Base-by-base conservation (phyloP, 1,140 invertebrate species). In the Drosophila paulistorum region DNA sequence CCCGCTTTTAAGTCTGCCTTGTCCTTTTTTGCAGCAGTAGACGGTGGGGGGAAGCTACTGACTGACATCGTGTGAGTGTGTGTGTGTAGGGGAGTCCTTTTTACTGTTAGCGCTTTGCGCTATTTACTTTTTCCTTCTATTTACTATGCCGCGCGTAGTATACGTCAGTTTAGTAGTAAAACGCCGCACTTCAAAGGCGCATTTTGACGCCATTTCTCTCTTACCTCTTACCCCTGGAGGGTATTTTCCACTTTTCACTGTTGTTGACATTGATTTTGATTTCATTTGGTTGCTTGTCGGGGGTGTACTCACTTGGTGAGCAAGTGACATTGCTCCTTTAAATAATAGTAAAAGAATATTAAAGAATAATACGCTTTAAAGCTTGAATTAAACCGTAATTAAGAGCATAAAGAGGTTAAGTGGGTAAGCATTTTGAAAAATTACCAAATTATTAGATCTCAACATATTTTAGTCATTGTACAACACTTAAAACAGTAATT, bases 191-290 rank as follows among this genome's bases (percentile, higher is more conserved):
- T 77, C 75, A 77, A 77, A 77, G 75, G 74, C 54, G 60, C 62
- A 68, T 75, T 77, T 77, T 77, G 74, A 77, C 74, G 74, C 68
- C 57, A 61, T 60, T 62, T 68, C 59, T 61, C 35, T 37, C 30
- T 30, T 39, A 20, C 14, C 11, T 35, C 13, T 14, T 23, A 13
- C 61, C 14, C 41, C 14, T 65, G 26, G 30, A 59, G 59, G 66
- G 74, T 66, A 70, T 67, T 61, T 72, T 75, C 42, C 54, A 70
- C 74, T 55, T 77, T 77, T 77, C 75, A 65, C 75, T 77, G 75
- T 77, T 77, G 75, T 77, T 77, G 75, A 77, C 75, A 77, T 77
- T 77, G 75, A 77, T 77, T 77, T 77, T 77, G 75, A 77, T 77
- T 77, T 77, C 75, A 77, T 77, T 77, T 77, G 55, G 55, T 68